Base-by-base conservation (phyloP, 2,113 vertebrate species). In the Hippocampus abdominalis region DNA sequence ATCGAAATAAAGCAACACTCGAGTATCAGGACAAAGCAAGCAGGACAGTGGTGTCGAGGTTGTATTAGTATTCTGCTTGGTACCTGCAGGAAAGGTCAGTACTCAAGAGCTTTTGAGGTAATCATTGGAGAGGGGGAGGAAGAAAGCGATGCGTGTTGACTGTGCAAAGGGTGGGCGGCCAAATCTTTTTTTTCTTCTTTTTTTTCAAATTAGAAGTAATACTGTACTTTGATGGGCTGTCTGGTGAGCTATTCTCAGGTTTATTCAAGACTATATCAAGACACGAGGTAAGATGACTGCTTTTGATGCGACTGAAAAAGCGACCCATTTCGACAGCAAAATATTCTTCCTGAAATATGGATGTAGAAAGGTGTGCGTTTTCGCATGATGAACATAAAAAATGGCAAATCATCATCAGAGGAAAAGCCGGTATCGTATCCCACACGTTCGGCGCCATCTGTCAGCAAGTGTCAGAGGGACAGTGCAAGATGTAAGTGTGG, bases 391-490 rank as follows among this genome's bases (percentile, higher is more conserved):
- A 36, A 36, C 32, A 46, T 16, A 23, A 25, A 64, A 64, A 23
- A 13, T 13, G 13, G 8, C 36, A 44, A 64, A 64, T 16, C 39
- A 23, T 64, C 84, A 63, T 75, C 81, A 77, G 69, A 83, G 75
- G 75, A 89, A 88, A 87, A 86, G 83, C 84, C 89, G 85, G 82
- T 84, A 70, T 80, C 72, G 59, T 85, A 78, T 88, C 88, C 86
- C 83, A 88, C 87, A 84, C 85, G 80, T 82, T 86, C 64, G 1
- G 66, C 81, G 82, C 84, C 89, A 86, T 89, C 86, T 90, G 89
- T 84, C 80, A 83, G 66, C 70, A 59, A 36, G 70, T 84, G 86
- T 89, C 87, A 89, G 69, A 60, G 16, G 79, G 79, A 84, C 78
- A 80, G 87, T 72, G 86, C 85, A 70, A 82, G 73, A 88, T 85